These are phyloP conservation scores for Neotragus moschatus DNA, from an alignment of 2,113 vertebrate genomes.

Conservation along the genomic window DNA sequence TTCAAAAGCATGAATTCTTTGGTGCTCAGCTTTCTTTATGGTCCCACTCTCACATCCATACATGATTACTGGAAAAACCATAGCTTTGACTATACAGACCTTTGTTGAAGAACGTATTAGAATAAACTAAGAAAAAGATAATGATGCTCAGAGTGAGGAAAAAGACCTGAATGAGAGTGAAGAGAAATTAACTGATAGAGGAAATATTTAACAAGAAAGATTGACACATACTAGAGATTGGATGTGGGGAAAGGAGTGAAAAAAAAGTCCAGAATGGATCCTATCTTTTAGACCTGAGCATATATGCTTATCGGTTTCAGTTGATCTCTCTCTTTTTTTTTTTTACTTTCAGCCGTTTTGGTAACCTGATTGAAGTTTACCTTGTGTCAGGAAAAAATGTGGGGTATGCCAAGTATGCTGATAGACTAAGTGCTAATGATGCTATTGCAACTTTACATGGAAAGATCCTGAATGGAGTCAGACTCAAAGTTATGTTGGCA, in stretches of 20 bases:
- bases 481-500: constrained; percentile 95
- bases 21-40: not conserved
- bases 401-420: constrained; percentile 93
- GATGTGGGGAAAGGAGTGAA: not conserved
- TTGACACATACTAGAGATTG: not conserved
- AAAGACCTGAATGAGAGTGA: not conserved
- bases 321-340: not conserved
- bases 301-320: not conserved
- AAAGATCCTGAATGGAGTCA: constrained; percentile 92
- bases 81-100: not conserved
- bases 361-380: constrained; percentile 93
- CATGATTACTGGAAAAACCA: not conserved
- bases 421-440: constrained; percentile 90
- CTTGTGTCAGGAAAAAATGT: constrained; percentile 94
- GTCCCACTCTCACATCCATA: not conserved
- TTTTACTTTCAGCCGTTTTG: constrained; percentile 85
- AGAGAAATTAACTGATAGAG: not conserved
- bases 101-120: not conserved
- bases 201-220: not conserved
- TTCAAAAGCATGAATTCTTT: not conserved
- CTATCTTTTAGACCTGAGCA: not conserved
- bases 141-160: not conserved
- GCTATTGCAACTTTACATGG: constrained; percentile 91
- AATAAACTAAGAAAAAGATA: not conserved
- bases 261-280: not conserved